Base-by-base conservation (phyloP, 2,888 invertebrate species). In the Torymus aiolomorphi region DNA sequence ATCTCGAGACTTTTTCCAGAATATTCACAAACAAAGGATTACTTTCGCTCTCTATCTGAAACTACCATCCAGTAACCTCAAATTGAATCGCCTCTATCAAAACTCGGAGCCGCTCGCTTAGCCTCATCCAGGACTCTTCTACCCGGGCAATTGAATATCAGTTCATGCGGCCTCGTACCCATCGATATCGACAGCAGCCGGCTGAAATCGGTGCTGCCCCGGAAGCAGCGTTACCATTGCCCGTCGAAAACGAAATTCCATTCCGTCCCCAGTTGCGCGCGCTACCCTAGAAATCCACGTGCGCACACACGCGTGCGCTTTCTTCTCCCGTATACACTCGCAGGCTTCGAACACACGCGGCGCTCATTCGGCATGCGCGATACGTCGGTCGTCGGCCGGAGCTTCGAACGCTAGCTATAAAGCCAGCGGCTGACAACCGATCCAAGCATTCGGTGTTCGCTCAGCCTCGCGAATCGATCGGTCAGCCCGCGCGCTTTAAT, bases 371-470 rank as follows among this genome's bases (percentile, higher is more conserved):
- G 12, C 31, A 78, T 78, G 76, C 78, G 51, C n/a, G 16, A 18
- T 14, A 20, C 76, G 81, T 76, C 11, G 20, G 2, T 3, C 31
- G 51, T 16, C n/a, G 24, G 69, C 77, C 85, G 72, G 82, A 82
- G 85, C 86, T 84, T 79, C 86, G 86, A 85, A 84, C 86, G 85
- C 57, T 69, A 67, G 84, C 87, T 90, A 90, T 90, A 90, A 89
- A 90, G 89, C 88, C 86, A 85, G 85, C 87, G 84, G 84, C 86
- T 84, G 87, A 84, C 84, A 84, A 86, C 85, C 84, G 83, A 85
- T 82, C 83, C 84, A 86, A 87, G 86, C 90, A 90, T 89, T 90
- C 89, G 89, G 88, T 88, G 87, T 85, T 88, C 87, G 85, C 85
- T 88, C 87, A 85, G 87, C 86, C 85, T 88, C 84, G 86, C 87